phyloP scores from a whole-genome alignment of 2,113 vertebrate species.

The Lasiurus cinereus region DNA sequence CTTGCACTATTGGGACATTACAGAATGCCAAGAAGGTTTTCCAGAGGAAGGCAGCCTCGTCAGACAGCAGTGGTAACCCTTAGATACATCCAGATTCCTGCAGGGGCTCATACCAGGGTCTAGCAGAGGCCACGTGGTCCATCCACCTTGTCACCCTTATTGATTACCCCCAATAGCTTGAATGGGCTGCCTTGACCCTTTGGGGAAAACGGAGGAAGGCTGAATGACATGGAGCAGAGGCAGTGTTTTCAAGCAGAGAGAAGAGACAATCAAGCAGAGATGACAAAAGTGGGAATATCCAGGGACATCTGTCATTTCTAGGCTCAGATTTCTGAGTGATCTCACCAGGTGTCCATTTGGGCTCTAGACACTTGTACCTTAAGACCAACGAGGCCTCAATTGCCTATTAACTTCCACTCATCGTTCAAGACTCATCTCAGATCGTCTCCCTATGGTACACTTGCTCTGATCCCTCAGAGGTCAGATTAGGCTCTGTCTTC shows the following conservation, averaged over 20 bases:
- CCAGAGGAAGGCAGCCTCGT: background rate
- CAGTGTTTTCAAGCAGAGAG: background rate
- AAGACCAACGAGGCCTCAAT: background rate
- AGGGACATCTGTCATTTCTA: background rate
- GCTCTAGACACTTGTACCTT: background rate
- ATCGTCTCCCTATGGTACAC: background rate
- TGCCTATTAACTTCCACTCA: background rate
- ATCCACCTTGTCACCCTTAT: background rate
- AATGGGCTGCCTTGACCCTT: background rate
- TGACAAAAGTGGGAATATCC: background rate
- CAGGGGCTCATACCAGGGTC: background rate
- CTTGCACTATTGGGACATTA: slow-evolving; percentile 30
- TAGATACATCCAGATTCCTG: background rate
- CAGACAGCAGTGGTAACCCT: background rate
- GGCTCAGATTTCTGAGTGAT: background rate
- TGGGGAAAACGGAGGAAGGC: background rate
- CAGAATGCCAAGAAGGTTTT: background rate
- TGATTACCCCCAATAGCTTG: background rate
- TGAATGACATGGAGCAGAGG: background rate
- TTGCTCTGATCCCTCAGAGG: background rate
- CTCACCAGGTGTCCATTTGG: background rate
- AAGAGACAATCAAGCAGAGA: background rate
- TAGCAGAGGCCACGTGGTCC: background rate
- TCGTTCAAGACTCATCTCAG: background rate
- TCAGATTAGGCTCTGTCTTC: background rate